These are phyloP conservation scores for Scaptomyza tumidula DNA, from an alignment of 2,888 invertebrate species.

Conservation along the genomic window DNA sequence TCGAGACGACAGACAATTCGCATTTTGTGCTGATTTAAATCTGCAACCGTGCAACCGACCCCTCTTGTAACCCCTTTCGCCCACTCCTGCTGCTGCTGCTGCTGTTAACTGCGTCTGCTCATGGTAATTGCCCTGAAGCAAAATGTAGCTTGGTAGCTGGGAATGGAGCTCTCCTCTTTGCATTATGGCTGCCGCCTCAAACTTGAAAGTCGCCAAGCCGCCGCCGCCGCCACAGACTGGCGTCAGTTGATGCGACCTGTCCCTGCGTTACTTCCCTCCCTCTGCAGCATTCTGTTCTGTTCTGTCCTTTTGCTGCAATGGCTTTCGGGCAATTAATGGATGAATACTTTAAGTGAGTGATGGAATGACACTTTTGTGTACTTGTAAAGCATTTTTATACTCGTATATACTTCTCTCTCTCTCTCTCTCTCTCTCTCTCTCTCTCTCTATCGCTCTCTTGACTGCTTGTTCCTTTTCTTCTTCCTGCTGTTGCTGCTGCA, in stretches of 20 bases:
- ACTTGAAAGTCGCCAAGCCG: constrained; percentile 69
- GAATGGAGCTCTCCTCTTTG: constrained; percentile 64
- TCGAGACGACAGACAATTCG: constrained; percentile 18
- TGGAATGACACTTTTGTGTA: constrained; percentile 83
- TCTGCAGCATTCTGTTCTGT: not conserved
- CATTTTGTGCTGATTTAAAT: constrained; percentile 72
- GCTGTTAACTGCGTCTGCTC: constrained; percentile 57
- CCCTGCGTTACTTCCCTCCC: constrained; percentile 7
- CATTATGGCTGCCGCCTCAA: constrained; percentile 76
- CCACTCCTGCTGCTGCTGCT: constrained; percentile 15
- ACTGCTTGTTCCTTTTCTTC: not conserved
- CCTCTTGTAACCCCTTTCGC: not conserved
- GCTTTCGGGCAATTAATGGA: constrained; percentile 83
- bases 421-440: not conserved
- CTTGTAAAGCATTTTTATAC: constrained; percentile 80
- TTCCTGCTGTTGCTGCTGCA: constrained; percentile 10
- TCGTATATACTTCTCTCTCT: constrained; percentile 17
- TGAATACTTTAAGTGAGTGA: constrained; percentile 84
- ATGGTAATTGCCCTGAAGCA: constrained; percentile 76
- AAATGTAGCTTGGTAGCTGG: constrained; percentile 32
- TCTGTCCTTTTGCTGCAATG: constrained; percentile 55
- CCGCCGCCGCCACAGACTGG: constrained; percentile 45
- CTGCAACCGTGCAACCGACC: constrained; percentile 31
- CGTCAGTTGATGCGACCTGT: constrained; percentile 68
- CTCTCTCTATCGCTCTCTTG: not conserved